Percentiles rank a stretch among this genome's conserved stretches.
Conservation (phyloP, 2,888 invertebrate species). For the Harpagoxenus sublaevis region DNA sequence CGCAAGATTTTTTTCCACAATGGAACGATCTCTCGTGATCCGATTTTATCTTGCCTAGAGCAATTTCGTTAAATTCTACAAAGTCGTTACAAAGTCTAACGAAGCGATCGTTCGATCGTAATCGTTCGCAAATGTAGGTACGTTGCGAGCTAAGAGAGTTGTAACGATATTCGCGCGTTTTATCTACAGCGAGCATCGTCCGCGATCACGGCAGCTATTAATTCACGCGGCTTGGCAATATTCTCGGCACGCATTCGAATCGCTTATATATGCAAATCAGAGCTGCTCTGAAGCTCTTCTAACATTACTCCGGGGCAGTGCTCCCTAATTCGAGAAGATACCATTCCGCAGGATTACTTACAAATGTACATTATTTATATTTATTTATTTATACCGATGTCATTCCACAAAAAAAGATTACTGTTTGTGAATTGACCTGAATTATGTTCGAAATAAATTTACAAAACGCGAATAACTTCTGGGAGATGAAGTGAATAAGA, state of each 20-base stretch:
- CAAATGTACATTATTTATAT: conserved; percentile 6
- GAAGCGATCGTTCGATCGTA: conserved; percentile 12
- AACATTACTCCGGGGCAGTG: background rate
- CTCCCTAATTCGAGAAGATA: background rate
- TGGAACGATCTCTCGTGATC: background rate
- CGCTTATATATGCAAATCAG: conserved; percentile 26
- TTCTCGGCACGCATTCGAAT: conserved; percentile 25
- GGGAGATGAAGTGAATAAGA: background rate
- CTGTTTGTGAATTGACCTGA: background rate
- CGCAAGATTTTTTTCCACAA: background rate
- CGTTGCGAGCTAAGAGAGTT: conserved; percentile 12
- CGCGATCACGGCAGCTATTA: conserved; percentile 30
- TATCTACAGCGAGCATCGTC: conserved; percentile 28
- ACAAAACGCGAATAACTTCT: background rate
- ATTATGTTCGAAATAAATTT: conserved; percentile 3
- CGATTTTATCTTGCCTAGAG: conserved; percentile 23
- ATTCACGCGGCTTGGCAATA: conserved; percentile 23
- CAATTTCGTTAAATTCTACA: conserved; percentile 33
- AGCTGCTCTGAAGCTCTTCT: background rate
- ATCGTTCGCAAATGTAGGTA: background rate
- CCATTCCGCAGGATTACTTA: background rate
- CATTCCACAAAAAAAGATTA: background rate
- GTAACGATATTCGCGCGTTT: conserved; percentile 23
- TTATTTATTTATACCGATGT: background rate
- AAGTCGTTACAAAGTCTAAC: conserved; percentile 13